Conservation (phyloP, 2,113 vertebrate species). For the Anolis sagrei region DNA sequence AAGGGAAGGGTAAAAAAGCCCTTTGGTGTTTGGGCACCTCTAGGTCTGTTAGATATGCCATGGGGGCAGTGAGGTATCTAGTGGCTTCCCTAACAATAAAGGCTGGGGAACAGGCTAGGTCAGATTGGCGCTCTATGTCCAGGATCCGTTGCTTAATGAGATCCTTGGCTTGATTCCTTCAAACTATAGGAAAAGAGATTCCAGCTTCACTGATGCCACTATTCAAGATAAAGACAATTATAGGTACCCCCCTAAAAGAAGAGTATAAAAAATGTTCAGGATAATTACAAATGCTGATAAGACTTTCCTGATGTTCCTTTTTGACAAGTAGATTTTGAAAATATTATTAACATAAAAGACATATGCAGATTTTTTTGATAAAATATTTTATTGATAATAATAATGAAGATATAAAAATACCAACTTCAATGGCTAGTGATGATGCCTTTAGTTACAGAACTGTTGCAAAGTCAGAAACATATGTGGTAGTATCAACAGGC, state of each 20-base stretch:
- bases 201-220: background rate
- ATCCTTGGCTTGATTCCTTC: too few species aligned
- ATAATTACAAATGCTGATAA: too few species aligned
- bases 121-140: too few species aligned
- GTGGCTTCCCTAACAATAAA: too few species aligned
- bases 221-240: background rate
- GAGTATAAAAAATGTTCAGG: background rate
- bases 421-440: slow-evolving; percentile 71
- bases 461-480: slow-evolving; percentile 74
- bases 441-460: slow-evolving; percentile 76
- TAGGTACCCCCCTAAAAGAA: background rate
- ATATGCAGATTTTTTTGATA: slow-evolving; percentile 60
- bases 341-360: background rate
- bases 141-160: too few species aligned
- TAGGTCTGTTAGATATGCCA: too few species aligned
- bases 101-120: too few species aligned
- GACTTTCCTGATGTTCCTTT: background rate
- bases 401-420: slow-evolving; percentile 85
- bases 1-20: too few species aligned
- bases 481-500: slow-evolving; percentile 46
- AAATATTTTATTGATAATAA: slow-evolving; percentile 84
- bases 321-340: background rate
- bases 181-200: too few species aligned
- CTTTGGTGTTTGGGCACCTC: too few species aligned
- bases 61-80: too few species aligned